Percentiles rank a stretch among this genome's conserved stretches.
Evolutionary conservation across 2,888 invertebrate species (phyloP).

Genomic region (Drosophila mercatorum): DNA sequence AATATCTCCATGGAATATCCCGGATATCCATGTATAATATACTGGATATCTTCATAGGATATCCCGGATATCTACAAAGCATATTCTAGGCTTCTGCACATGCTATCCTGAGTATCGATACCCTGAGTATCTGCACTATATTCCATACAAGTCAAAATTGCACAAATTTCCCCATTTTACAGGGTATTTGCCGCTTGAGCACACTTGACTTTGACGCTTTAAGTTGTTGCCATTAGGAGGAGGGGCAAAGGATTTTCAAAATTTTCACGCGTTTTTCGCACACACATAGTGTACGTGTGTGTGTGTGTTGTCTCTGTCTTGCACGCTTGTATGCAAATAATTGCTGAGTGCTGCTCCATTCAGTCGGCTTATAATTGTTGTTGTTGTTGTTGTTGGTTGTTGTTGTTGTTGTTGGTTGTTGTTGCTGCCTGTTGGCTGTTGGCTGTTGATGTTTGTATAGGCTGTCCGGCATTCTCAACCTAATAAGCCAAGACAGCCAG

Average conservation of each 20-base stretch:
- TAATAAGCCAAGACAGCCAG: conserved; percentile 45
- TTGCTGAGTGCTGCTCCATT: conserved; percentile 62
- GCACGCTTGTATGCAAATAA: conserved; percentile 71
- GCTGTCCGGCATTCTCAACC: conserved; percentile 49
- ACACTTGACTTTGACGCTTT: conserved; percentile 6
- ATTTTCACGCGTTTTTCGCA: conserved; percentile 59
- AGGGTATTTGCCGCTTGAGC: conserved; percentile 19
- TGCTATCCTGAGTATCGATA: no score
- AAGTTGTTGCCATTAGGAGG: conserved; percentile 33
- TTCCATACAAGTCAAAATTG: no score
- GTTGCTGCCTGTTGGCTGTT: conserved; percentile 7
- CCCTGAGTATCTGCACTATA: no score
- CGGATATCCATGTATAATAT: no score
- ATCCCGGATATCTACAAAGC: no score
- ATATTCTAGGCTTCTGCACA: no score
- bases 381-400: conserved; percentile 24
- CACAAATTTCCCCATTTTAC: not conserved
- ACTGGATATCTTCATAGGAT: no score
- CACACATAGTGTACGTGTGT: conserved; percentile 6
- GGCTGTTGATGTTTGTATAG: conserved; percentile 58
- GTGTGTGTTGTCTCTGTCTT: conserved; percentile 25
- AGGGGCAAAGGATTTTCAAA: conserved; percentile 35
- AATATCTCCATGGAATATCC: no score
- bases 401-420: conserved; percentile 6
- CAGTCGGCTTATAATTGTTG: conserved; percentile 51